A percentile compares a stretch with the other conserved stretches of the same genome.
Evolutionary conservation across 2,888 invertebrate genomes (phyloP).

Genomic region (Lochmaea capreae): DNA sequence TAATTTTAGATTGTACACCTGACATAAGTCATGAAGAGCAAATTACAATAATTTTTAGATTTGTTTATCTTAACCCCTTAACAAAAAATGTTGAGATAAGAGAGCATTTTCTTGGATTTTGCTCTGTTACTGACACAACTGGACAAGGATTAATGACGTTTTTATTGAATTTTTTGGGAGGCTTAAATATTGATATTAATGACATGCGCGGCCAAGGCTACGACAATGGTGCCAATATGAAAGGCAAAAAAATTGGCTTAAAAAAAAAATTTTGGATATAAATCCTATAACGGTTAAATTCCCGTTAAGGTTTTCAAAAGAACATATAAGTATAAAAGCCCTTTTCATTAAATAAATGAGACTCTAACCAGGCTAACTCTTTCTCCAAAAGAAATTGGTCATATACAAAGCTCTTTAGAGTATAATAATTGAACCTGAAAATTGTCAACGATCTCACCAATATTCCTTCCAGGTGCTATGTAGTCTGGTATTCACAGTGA

Average conservation of each 20-base stretch:
- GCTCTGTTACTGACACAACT: constrained; percentile 29
- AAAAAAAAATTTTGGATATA: constrained; percentile 46
- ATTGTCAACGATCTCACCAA: too few relatives aligned
- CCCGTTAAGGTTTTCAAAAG: too few relatives aligned
- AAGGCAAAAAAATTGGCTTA: constrained; percentile 32
- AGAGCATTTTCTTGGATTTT: constrained; percentile 11
- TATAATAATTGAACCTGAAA: too few relatives aligned
- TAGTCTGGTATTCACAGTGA: too few relatives aligned
- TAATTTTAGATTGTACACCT: constrained; percentile 22
- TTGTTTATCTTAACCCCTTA: too few relatives aligned
- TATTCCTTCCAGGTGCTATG: too few relatives aligned
- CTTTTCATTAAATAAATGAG: too few relatives aligned
- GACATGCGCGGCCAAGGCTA: constrained; percentile 31
- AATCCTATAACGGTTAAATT: too few relatives aligned
- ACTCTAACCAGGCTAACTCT: too few relatives aligned
- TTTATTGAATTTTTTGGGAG: constrained; percentile 39
- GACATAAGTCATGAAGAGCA: constrained; percentile 49
- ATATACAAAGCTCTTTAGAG: too few relatives aligned
- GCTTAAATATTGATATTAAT: constrained; percentile 36
- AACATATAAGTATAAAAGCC: too few relatives aligned
- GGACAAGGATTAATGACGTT: constrained; percentile 43
- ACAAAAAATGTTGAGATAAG: constrained; percentile 11
- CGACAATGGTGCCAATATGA: constrained; percentile 15
- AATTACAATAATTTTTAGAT: constrained; percentile 46
- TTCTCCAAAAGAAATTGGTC: too few relatives aligned